Evolutionary conservation across 2,113 vertebrate genomes (phyloP), one percentile per base, ranked within the genome.

Genomic region (Hippocampus guttulatus): DNA sequence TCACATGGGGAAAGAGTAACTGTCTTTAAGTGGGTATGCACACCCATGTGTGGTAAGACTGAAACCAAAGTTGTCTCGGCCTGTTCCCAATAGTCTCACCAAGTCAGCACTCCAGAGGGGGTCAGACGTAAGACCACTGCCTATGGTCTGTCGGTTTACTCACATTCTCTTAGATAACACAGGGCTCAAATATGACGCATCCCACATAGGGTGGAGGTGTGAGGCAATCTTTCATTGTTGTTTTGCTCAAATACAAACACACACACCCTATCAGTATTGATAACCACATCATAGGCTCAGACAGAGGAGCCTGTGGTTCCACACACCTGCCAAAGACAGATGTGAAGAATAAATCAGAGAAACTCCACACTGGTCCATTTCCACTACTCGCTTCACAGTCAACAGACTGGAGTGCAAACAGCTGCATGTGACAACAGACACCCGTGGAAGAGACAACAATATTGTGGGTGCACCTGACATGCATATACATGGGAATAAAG

Each of bases 291-390:
- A 88, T 79, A 87, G 80, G 76, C 81, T 85, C 77, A 70, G 69
- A 77, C 72, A 80, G 85, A 85, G 73, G 79, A 88, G 84, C 84
- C 87, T 82, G 84, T 77, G 85, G 88, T 88, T 84, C 80, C 86
- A 84, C 87, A 88, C 91, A 91, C 90, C 91, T 92, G 91, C 90
- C 84, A 90, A 83, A 91, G 84, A 91, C 91, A 92, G 89, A 93
- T 90, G 91, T 92, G 91, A 75, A 76, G 80, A 85, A 86, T 87
- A 90, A 93, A 91, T 91, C 90, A 89, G 80, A 85, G 81, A 81
- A 77, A 81, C 82, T 78, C 71, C 71, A 76, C 78, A 75, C 74
- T 51, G 76, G 75, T 38, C 55, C 73, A 75, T 82, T 85, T 78
- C 77, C 64, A 75, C 82, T 79, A 89, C 87, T 84, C 84, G 73